Evolutionary conservation across 2,797 vertebrate species (phyloP).

Genomic region (Pogoniulus pusillus): DNA sequence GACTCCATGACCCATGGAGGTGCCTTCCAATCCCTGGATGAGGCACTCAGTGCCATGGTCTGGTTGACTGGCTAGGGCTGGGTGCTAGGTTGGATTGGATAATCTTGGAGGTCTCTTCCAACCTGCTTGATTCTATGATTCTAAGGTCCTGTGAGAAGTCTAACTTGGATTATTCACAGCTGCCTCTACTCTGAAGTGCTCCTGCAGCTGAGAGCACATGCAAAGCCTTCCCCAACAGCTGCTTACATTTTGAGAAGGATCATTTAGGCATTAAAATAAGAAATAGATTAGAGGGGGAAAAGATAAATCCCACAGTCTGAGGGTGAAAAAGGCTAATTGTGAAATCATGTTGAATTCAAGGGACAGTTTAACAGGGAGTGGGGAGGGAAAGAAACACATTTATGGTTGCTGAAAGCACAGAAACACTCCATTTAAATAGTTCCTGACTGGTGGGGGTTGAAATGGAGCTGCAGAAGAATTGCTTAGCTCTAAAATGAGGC

Average conservation of each 20-base stretch:
- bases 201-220: background rate
- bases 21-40: too few relatives aligned
- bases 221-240: background rate
- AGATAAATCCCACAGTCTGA: background rate
- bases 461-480: background rate
- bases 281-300: background rate
- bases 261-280: background rate
- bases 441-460: background rate
- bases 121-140: too few relatives aligned
- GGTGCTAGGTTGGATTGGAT: too few relatives aligned
- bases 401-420: background rate
- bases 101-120: too few relatives aligned
- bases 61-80: too few relatives aligned
- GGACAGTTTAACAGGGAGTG: background rate
- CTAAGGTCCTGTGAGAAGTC: too few relatives aligned
- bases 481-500: background rate
- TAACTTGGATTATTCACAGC: conserved; percentile 4
- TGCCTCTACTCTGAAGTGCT: background rate
- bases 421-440: conserved; percentile 1
- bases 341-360: conserved; percentile 22
- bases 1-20: too few relatives aligned
- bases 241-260: background rate
- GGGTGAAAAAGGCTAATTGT: conserved; percentile 15
- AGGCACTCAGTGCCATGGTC: too few relatives aligned
- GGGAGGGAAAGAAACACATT: background rate